Evolutionary conservation across 2,797 vertebrate species (phyloP).

Genomic region (Acanthiza pusilla): DNA sequence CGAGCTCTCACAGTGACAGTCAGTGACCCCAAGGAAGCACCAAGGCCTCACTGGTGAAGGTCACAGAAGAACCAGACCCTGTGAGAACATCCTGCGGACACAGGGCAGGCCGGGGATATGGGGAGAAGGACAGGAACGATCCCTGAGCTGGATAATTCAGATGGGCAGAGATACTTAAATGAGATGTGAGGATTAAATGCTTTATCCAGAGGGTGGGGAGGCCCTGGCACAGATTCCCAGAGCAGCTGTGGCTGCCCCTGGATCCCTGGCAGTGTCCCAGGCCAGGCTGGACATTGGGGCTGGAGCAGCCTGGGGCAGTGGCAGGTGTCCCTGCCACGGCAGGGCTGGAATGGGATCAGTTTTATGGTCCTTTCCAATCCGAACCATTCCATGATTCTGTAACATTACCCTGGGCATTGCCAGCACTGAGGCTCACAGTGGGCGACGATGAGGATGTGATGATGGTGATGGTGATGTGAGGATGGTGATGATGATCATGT

Average conservation of each 20-base stretch:
- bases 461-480: background rate
- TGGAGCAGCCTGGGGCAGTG: background rate
- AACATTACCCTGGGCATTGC: fast-evolving
- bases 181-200: background rate
- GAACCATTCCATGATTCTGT: background rate
- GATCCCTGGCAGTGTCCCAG: background rate
- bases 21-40: background rate
- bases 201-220: background rate
- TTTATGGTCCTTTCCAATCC: fast-evolving
- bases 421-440: no score
- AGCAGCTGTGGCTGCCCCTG: background rate
- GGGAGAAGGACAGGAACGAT: background rate
- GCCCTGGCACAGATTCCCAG: background rate
- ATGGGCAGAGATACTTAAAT: background rate
- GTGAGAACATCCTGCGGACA: background rate
- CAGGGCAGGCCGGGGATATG: background rate
- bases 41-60: no score
- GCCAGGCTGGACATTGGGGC: background rate
- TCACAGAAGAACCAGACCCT: background rate
- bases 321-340: background rate
- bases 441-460: background rate
- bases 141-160: fast-evolving
- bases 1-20: fast-evolving
- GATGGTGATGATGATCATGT: no score
- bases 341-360: fast-evolving